phyloP scores from a whole-genome alignment of 2,113 vertebrate genomes.

The Cathartes aura region DNA sequence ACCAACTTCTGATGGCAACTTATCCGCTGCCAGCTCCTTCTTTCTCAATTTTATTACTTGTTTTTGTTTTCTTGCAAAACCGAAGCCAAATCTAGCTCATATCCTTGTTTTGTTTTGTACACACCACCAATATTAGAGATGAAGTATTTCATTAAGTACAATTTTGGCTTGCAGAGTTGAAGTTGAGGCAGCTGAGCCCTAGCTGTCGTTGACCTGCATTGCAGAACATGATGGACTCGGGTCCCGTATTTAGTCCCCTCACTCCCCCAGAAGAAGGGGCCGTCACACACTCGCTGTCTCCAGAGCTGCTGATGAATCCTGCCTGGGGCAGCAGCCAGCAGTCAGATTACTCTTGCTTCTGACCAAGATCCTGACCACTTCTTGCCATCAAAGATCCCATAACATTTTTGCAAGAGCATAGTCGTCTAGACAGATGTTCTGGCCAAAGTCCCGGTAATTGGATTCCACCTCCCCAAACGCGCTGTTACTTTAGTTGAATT shows the following conservation, averaged over 20 bases:
- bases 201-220: too few species aligned
- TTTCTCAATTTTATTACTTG: not conserved
- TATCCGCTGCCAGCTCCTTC: not conserved
- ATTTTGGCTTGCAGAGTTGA: not conserved
- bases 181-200: not conserved
- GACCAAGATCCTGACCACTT: not conserved
- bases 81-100: not conserved
- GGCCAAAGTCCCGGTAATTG: not conserved
- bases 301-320: not conserved
- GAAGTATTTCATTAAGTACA: not conserved
- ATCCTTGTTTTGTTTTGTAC: not conserved
- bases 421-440: not conserved
- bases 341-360: not conserved
- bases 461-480: not conserved
- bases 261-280: not conserved
- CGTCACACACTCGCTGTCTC: fast-evolving
- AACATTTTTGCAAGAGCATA: not conserved
- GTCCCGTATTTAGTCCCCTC: too few species aligned
- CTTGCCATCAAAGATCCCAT: not conserved
- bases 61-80: not conserved
- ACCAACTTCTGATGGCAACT: not conserved
- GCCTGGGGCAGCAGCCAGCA: not conserved
- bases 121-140: not conserved
- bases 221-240: not conserved
- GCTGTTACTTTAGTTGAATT: not conserved